Evolutionary conservation across 2,113 vertebrate genomes (phyloP), one percentile per base, ranked within the genome.

Genomic region (Diadophis punctatus): DNA sequence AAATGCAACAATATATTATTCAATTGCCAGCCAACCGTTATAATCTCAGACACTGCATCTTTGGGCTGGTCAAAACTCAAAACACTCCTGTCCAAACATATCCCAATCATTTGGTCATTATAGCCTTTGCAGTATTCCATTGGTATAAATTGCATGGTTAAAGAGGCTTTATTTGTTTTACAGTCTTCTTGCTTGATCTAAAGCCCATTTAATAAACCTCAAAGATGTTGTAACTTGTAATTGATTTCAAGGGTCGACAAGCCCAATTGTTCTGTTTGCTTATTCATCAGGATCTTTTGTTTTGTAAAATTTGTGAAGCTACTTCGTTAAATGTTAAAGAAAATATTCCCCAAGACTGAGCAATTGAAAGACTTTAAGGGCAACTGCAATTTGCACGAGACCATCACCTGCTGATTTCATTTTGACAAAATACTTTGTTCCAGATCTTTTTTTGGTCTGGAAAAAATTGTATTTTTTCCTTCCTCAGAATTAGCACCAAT

Each of bases 381-480:
- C 51, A 93, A 91, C 93, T 93, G 90, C 88, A 90, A 87, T 86
- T 27, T 53, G 53, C 90, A 93, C 84, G 30, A 86, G 91, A 86
- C 91, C 91, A 96, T 74, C 95, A 96, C 96, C 95, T 96, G 94
- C 93, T 96, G 91, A 30, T 96, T 94, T 94, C 92, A 93, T 92
- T 92, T 95, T 9, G 52, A 95, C 84, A 95, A 95, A 92, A 92
- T 96, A 87, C 95, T 96, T 95, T 92, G 88, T 53, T 91, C 2
- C 88, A 58, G 80, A 27, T 94, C 92, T 46, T 95, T 5, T n/a
- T 39, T 0, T 2, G 94, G 92, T 92, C 92, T 92, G 85, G 22
- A 25, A 25, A 89, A 95, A 97, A 22, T 0, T 95, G 88, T 93
- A 94, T 2, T 93, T 60, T 94, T 94, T 93, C 90, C 93, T 91